Evolutionary conservation across 64 coral and sea anemone genomes (phyloP), one percentile per base, ranked within the genome.

Genomic region (Hydrozoanthus tunicans): DNA sequence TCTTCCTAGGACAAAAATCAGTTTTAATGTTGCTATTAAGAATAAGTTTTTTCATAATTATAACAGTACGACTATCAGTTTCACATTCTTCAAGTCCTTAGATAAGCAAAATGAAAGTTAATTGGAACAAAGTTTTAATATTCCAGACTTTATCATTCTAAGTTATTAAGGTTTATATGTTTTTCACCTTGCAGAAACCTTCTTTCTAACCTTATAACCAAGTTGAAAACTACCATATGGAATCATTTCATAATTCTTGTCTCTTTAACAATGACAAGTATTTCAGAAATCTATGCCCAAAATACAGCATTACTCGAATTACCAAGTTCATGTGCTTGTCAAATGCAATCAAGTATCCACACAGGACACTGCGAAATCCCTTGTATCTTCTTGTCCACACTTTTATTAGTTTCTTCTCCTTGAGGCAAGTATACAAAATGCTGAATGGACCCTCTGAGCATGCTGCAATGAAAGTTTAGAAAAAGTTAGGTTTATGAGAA

Each of bases 241-340:
- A 43, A 43, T 20, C 32, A 43, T 71, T 5, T 71, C 20, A 71
- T 71, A 71, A 71, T 23, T 25, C 17, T 71, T n/a, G 4, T 26
- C 2, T 25, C 4, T 26, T 72, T 72, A 26, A 5, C 20, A 72
- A 26, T 25, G 5, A 26, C 6, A 25, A 7, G 2, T 24, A 26
- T 7, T 14, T 72, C 20, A 61, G 73, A 27, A 86, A 23, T 8
- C 53, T 78, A 43, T 43, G 32, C 0, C 32, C 2, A 0, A 43
- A 5, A 6, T 9, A 51, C 32, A 67, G 27, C 20, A 51, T 82
- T 12, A 9, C 7, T 12, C 54, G 7, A 79, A 89, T 98, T 58
- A 98, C 96, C 94, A 98, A 70, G 61, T 98, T 98, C 96, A 98
- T 95, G 77, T 98, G 96, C 79, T 95, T 98, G 56, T 98, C 96